Conservation (phyloP, 2,797 vertebrate species). For the Halcyon smyrnensis region DNA sequence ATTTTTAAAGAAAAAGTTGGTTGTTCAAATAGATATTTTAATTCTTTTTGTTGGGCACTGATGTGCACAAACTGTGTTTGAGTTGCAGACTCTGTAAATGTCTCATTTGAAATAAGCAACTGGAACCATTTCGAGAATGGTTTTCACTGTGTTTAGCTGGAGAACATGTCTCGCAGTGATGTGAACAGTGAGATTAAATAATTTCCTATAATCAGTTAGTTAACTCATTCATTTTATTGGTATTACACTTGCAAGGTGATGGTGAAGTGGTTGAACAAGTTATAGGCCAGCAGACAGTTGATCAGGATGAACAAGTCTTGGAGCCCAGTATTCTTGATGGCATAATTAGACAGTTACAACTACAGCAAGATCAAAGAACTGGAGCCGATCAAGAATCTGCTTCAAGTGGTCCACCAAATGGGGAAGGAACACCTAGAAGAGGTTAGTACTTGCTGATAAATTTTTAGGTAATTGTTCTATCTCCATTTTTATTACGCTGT, state of each 20-base stretch:
- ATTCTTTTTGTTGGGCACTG: rapidly evolving
- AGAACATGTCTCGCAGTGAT: not conserved
- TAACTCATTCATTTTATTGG: not conserved
- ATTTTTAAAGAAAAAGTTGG: not conserved
- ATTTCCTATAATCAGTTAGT: not conserved
- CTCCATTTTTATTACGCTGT: not conserved
- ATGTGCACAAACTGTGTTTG: not conserved
- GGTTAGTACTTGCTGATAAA: slow-evolving; percentile 75
- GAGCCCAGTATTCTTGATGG: slow-evolving; percentile 88
- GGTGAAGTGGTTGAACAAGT: slow-evolving; percentile 98
- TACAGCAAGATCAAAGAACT: slow-evolving; percentile 84
- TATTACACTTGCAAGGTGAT: slow-evolving; percentile 83
- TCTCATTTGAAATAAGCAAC: not conserved
- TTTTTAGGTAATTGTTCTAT: not conserved
- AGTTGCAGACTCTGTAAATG: not conserved
- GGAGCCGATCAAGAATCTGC: slow-evolving; percentile 58
- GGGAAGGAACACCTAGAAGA: slow-evolving; percentile 88
- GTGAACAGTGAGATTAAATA: not conserved
- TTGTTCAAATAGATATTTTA: not conserved
- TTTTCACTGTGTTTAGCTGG: not conserved
- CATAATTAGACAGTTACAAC: slow-evolving; percentile 89
- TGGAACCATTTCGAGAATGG: not conserved
- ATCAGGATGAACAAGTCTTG: slow-evolving; percentile 83
- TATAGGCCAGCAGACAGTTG: slow-evolving; percentile 92
- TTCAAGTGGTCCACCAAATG: slow-evolving; percentile 27